Conservation (phyloP, 2,797 vertebrate species). For the Telmatherina bonti region DNA sequence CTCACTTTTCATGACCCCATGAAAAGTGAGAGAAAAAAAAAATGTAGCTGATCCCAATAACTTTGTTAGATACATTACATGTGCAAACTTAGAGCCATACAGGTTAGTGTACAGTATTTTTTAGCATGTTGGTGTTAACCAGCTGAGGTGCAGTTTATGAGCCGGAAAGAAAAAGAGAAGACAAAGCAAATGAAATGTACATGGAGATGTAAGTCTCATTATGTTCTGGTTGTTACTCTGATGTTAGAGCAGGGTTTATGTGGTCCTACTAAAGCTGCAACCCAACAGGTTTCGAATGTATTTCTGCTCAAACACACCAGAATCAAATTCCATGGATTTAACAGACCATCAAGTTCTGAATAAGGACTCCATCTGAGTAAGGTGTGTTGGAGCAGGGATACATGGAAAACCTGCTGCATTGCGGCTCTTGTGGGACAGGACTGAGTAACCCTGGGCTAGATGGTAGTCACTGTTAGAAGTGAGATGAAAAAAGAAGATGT, state of each 20-base stretch:
- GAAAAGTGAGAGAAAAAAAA: no score
- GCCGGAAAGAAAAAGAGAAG: not conserved
- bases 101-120: not conserved
- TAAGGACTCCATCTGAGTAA: no score
- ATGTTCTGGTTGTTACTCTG: not conserved
- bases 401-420: no score
- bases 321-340: no score
- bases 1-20: no score
- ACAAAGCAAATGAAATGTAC: conserved; percentile 8
- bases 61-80: not conserved
- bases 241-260: not conserved
- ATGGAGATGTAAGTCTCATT: not conserved
- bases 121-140: no score
- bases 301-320: no score
- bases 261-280: no score
- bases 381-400: no score
- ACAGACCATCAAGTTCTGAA: no score
- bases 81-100: not conserved
- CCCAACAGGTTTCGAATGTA: no score
- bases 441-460: not conserved
- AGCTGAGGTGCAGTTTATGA: not conserved
- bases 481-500: conserved; percentile 5
- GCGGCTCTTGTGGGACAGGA: no score
- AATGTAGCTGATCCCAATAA: not conserved
- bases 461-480: not conserved